Conservation (phyloP, 2,797 vertebrate species). For the Mallotus villosus region DNA sequence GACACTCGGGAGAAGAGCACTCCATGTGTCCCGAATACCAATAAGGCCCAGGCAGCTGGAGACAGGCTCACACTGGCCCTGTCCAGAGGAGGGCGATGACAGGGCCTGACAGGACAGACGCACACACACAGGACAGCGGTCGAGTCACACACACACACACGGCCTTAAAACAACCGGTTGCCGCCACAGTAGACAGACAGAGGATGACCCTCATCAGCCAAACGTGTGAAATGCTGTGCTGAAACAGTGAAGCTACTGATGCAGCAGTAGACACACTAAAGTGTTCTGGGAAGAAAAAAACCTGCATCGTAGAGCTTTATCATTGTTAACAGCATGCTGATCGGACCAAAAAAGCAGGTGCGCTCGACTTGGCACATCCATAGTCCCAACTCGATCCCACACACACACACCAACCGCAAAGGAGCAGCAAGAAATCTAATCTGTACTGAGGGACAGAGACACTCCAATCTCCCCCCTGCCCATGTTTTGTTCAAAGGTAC, state of each 20-base stretch:
- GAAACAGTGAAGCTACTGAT: too few species aligned
- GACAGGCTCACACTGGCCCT: slow-evolving; percentile 54
- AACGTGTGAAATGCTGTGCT: too few species aligned
- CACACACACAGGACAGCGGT: not conserved
- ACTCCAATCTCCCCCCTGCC: slow-evolving; percentile 43
- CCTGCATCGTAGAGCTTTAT: too few species aligned
- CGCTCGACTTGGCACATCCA: too few species aligned
- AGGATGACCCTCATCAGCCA: too few species aligned
- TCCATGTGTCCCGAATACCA: slow-evolving; percentile 68
- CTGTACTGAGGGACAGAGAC: slow-evolving; percentile 26
- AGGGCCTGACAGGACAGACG: not conserved
- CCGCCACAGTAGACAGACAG: too few species aligned
- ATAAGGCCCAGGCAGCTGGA: slow-evolving; percentile 69
- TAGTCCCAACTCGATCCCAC: not conserved
- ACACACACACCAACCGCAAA: slow-evolving; percentile 28
- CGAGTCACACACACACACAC: too few species aligned
- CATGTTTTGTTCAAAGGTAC: slow-evolving; percentile 35
- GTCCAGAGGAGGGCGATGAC: slow-evolving; percentile 34
- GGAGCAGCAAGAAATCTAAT: slow-evolving; percentile 54
- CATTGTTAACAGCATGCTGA: too few species aligned
- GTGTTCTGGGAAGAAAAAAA: too few species aligned
- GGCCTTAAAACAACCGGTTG: too few species aligned
- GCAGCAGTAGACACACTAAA: too few species aligned
- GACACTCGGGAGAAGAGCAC: slow-evolving; percentile 48
- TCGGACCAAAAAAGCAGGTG: too few species aligned